Evolutionary conservation across 2,888 invertebrate species (phyloP).

Genomic region (Yponomeuta malinellus): DNA sequence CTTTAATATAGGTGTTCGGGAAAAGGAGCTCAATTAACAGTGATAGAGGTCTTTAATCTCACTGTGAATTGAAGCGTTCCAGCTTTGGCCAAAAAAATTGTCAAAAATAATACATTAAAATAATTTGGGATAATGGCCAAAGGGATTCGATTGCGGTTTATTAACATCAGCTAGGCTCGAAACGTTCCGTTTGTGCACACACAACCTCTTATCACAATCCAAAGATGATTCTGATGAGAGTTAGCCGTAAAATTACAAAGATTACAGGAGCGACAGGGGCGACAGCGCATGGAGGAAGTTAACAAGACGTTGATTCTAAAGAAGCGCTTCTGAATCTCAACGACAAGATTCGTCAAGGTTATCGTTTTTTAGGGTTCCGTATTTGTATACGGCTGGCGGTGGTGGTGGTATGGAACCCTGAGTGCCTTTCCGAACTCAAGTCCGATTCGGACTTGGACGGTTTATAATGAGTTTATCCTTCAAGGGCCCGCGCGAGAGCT

Average conservation of each 20-base stretch:
- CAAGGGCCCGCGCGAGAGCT: background rate
- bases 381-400: too few species aligned
- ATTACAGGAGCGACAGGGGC: slow-evolving; percentile 29
- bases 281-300: slow-evolving; percentile 21
- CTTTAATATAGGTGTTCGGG: too few species aligned
- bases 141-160: background rate
- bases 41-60: too few species aligned
- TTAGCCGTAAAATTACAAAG: slow-evolving; percentile 46
- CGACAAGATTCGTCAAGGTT: slow-evolving; percentile 25
- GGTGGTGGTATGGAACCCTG: too few species aligned
- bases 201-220: background rate
- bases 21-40: too few species aligned
- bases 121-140: background rate
- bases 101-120: background rate
- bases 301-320: slow-evolving; percentile 30
- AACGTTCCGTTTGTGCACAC: background rate
- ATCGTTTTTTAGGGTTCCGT: slow-evolving; percentile 10
- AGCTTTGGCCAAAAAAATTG: too few species aligned
- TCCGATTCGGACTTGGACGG: too few species aligned
- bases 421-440: too few species aligned
- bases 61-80: too few species aligned
- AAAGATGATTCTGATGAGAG: slow-evolving; percentile 28
- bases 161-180: background rate
- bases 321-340: slow-evolving; percentile 28
- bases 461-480: background rate